Evolutionary conservation across 2,797 vertebrate genomes (phyloP).

Genomic region (Dryobates pubescens): DNA sequence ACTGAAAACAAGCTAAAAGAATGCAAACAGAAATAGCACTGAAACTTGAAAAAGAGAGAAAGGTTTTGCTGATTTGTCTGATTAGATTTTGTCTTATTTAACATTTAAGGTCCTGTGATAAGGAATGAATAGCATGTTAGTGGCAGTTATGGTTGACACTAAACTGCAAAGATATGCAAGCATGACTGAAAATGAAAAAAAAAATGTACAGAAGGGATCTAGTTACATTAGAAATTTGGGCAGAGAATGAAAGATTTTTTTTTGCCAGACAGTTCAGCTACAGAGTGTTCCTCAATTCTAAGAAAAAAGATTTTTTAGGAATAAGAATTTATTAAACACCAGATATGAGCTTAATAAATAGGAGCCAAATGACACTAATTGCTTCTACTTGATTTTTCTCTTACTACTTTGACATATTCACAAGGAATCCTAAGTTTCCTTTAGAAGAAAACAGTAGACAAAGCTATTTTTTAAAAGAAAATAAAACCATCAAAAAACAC

Average conservation of each 20-base stretch:
- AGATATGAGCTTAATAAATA: background rate
- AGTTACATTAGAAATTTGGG: background rate
- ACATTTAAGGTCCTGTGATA: background rate
- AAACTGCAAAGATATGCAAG: background rate
- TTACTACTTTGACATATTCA: background rate
- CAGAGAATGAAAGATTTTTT: background rate
- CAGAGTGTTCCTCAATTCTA: background rate
- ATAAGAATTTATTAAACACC: background rate
- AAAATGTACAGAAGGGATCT: background rate
- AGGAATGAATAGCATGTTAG: background rate
- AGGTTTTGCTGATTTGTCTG: background rate
- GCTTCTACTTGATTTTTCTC: background rate
- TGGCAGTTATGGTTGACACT: background rate
- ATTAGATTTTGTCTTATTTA: background rate
- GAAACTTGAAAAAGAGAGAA: background rate
- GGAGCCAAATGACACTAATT: background rate
- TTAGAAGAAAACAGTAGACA: background rate
- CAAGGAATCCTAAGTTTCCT: background rate
- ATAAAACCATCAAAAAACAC: rapidly evolving
- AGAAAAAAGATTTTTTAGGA: background rate
- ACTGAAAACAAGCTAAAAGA: background rate
- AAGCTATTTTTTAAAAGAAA: background rate
- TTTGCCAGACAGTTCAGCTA: background rate
- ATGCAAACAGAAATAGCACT: too few relatives aligned
- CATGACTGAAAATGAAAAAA: background rate